phyloP scores from a whole-genome alignment of 2,113 vertebrate species.

The Salvator merianae region DNA sequence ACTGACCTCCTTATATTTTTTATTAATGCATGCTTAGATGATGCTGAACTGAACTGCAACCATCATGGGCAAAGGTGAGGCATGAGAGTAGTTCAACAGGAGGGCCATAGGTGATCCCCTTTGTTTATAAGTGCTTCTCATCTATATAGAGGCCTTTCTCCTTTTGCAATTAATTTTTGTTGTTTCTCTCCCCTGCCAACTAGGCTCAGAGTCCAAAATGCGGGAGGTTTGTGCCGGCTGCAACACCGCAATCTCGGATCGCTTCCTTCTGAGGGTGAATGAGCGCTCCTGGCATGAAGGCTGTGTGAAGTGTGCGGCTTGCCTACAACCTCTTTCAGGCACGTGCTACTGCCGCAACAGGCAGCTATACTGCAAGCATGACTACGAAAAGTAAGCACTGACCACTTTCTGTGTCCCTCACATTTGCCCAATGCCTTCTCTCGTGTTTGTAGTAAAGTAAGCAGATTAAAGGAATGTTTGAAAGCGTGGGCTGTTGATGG shows the following conservation, averaged over 20 bases:
- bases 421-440: neutral
- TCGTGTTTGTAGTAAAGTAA: neutral
- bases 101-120: neutral
- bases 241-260: conserved; percentile 84
- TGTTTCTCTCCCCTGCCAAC: neutral
- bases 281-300: conserved; percentile 89
- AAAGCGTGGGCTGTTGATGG: neutral
- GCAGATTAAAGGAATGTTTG: neutral
- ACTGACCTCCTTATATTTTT: too few relatives aligned
- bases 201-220: conserved; percentile 76
- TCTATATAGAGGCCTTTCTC: too few relatives aligned
- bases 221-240: conserved; percentile 87
- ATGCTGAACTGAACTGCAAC: too few relatives aligned
- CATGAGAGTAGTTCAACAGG: too few relatives aligned
- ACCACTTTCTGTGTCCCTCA: fast-evolving
- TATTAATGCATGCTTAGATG: too few relatives aligned
- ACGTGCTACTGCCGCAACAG: conserved; percentile 88
- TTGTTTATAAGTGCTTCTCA: neutral
- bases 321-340: conserved; percentile 82
- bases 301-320: conserved; percentile 87
- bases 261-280: conserved; percentile 87
- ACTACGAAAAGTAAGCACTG: conserved; percentile 88
- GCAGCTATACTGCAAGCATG: conserved; percentile 88
- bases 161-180: neutral
- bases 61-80: too few relatives aligned